A percentile compares a stretch with the other conserved stretches of the same genome.
phyloP scores from a whole-genome alignment of 2,888 invertebrate species.

The Drosophila affinis region DNA sequence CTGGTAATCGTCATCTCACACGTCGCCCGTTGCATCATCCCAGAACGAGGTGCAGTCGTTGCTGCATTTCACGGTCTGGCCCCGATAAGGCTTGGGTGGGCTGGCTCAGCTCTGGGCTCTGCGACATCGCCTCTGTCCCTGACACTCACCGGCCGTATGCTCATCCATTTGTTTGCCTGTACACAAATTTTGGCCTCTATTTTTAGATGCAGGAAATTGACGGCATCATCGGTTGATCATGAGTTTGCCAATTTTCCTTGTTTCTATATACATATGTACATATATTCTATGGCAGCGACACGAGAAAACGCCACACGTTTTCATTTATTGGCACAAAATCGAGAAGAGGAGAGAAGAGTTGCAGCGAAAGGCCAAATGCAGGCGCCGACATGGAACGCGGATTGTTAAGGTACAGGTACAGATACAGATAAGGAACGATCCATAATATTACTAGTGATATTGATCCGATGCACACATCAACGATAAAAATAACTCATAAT shows the following conservation, averaged over 20 bases:
- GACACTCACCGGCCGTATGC: constrained; percentile 28
- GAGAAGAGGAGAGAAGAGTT: neutral
- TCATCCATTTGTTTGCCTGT: constrained; percentile 32
- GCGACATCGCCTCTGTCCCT: constrained; percentile 37
- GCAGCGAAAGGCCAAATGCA: too few relatives aligned
- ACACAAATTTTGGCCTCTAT: constrained; percentile 28
- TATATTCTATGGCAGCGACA: neutral
- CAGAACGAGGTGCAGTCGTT: constrained; percentile 39
- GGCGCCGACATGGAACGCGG: too few relatives aligned
- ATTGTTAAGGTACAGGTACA: too few relatives aligned
- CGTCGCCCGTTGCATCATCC: constrained; percentile 39
- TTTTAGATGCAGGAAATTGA: constrained; percentile 45
- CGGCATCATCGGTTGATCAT: constrained; percentile 26
- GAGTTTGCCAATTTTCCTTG: constrained; percentile 35
- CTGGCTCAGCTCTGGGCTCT: neutral
- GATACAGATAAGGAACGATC: too few relatives aligned
- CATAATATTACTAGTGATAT: too few relatives aligned
- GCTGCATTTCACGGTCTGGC: constrained; percentile 29
- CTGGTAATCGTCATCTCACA: constrained; percentile 34
- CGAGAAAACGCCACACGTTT: constrained; percentile 9
- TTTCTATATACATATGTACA: neutral
- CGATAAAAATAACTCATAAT: too few relatives aligned
- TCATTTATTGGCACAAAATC: constrained; percentile 10
- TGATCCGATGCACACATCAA: too few relatives aligned
- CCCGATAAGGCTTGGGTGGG: constrained; percentile 34